These are phyloP conservation scores for Rhamnusium bicolor DNA, from an alignment of 2,888 invertebrate genomes.

Conservation along the genomic window DNA sequence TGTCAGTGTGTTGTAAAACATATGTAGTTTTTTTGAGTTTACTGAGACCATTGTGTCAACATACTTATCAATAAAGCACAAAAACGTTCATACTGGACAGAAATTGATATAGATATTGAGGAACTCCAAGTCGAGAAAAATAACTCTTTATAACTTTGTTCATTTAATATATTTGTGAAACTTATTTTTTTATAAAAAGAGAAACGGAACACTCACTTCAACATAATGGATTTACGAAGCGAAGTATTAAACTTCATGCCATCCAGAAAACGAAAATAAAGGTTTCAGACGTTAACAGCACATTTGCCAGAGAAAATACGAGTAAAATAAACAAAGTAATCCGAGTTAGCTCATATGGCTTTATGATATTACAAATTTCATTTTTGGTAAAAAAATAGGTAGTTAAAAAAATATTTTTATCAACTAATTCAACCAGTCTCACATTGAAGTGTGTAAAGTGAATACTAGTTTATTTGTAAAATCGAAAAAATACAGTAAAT, in stretches of 20 bases:
- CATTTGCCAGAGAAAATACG: not conserved
- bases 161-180: not conserved
- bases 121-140: not conserved
- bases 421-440: too few species aligned
- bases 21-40: too few species aligned
- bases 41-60: too few species aligned
- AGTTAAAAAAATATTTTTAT: too few species aligned
- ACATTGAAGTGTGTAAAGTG: too few species aligned
- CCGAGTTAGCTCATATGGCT: not conserved
- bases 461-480: too few species aligned
- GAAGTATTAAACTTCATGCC: not conserved
- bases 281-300: not conserved
- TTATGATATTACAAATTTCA: not conserved
- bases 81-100: too few species aligned
- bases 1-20: too few species aligned
- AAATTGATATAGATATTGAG: not conserved
- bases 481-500: too few species aligned
- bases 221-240: not conserved
- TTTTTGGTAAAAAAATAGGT: too few species aligned
- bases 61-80: too few species aligned
- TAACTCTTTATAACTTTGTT: not conserved
- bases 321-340: not conserved
- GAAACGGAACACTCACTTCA: not conserved
- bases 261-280: not conserved
- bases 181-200: not conserved